phyloP scores from a whole-genome alignment of 2,888 invertebrate genomes.

The Gryllus longicercus region DNA sequence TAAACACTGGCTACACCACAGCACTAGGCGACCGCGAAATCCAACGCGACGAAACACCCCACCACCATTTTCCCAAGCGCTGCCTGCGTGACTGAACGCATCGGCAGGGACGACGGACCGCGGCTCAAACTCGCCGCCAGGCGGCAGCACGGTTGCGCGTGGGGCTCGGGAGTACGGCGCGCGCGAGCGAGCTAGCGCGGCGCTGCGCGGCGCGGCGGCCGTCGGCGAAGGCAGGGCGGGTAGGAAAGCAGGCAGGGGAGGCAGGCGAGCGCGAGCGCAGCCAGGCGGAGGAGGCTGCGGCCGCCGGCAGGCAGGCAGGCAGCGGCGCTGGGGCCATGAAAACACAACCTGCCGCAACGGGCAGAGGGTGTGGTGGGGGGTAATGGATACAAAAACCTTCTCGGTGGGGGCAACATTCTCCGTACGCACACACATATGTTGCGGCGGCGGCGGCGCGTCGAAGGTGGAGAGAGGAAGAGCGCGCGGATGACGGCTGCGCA shows the following conservation, averaged over 20 bases:
- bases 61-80: slow-evolving; percentile 17
- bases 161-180: background rate
- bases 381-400: background rate
- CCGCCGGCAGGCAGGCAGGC: background rate
- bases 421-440: background rate
- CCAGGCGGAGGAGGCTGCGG: too few relatives aligned
- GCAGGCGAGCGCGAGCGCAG: too few relatives aligned
- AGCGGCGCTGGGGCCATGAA: background rate
- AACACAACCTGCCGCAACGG: slow-evolving; percentile 17
- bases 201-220: background rate
- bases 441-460: background rate
- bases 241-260: background rate
- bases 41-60: background rate
- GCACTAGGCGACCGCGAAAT: slow-evolving; percentile 17
- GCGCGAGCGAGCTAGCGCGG: background rate
- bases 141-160: slow-evolving; percentile 5
- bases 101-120: background rate
- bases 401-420: background rate
- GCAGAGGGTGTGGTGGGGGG: background rate
- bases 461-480: background rate
- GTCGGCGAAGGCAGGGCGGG: background rate
- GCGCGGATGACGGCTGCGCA: background rate
- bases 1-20: background rate
- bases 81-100: slow-evolving; percentile 2
- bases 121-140: slow-evolving; percentile 6